These are phyloP conservation scores for Platyscapa corneri DNA, from an alignment of 1,140 invertebrate genomes.

Conservation along the genomic window DNA sequence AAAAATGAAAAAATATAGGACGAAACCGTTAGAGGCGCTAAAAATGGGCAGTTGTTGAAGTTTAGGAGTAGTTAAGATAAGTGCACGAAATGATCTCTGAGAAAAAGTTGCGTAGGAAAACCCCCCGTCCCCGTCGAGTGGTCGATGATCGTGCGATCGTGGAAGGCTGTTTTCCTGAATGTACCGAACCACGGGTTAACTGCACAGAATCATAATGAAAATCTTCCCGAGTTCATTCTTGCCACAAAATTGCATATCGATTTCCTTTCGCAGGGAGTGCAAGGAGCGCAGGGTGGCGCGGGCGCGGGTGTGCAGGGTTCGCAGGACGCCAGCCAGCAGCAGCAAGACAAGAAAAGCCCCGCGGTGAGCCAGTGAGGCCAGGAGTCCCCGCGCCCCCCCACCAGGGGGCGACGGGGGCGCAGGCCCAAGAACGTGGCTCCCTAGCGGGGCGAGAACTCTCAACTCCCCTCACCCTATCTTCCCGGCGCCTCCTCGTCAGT, in stretches of 20 bases:
- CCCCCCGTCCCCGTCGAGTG: too few species aligned
- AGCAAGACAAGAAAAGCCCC: constrained; percentile 87
- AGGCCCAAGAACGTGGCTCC: constrained; percentile 75
- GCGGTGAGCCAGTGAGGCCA: constrained; percentile 84
- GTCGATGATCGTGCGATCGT: not conserved
- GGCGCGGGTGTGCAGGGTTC: constrained; percentile 74
- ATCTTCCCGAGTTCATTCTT: not conserved
- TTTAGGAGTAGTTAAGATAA: not conserved
- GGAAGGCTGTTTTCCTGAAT: not conserved
- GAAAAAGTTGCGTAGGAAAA: not conserved
- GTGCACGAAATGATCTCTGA: too few species aligned
- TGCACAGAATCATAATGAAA: not conserved
- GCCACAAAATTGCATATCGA: not conserved
- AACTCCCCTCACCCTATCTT: constrained; percentile 67
- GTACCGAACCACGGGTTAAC: not conserved
- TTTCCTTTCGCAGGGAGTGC: constrained; percentile 64
- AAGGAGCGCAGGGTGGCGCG: constrained; percentile 72
- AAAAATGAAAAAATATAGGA: not conserved
- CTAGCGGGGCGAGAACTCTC: constrained; percentile 74
- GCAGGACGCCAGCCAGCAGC: constrained; percentile 80
- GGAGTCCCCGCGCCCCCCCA: constrained; percentile 75
- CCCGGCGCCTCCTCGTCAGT: constrained; percentile 62
- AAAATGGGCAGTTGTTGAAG: too few species aligned
- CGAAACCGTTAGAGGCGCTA: not conserved
- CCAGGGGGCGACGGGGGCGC: constrained; percentile 75